Percentiles rank a stretch among this genome's conserved stretches.
Conservation (phyloP, 2,113 vertebrate genomes). For the Mastomys coucha region DNA sequence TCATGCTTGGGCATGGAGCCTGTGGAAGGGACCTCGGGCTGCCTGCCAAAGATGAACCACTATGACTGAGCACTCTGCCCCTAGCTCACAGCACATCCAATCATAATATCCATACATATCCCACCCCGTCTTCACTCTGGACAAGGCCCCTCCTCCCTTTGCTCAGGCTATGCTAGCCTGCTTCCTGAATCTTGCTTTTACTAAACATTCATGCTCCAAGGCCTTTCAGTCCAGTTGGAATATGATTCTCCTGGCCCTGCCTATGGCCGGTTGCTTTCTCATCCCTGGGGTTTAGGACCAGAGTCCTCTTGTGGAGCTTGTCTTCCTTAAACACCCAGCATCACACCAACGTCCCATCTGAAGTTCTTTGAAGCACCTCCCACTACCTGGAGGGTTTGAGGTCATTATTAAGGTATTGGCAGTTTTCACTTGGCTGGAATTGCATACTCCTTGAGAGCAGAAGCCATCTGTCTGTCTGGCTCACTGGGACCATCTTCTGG, state of each 20-base stretch:
- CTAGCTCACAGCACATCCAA: not conserved
- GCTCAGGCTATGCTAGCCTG: not conserved
- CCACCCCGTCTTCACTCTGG: not conserved
- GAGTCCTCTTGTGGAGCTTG: not conserved
- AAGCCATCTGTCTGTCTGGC: not conserved
- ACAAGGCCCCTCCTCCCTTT: rapidly evolving
- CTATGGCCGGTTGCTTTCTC: not conserved
- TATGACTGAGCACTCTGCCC: not conserved
- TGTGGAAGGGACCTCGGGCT: not conserved
- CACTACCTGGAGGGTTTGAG: not conserved
- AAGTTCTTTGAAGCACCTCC: not conserved
- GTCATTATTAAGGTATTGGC: not conserved
- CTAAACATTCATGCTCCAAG: not conserved
- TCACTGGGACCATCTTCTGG: not conserved
- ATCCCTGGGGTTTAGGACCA: not conserved
- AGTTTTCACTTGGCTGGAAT: not conserved
- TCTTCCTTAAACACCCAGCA: not conserved
- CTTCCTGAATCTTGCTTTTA: not conserved
- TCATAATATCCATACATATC: not conserved
- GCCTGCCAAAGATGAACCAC: not conserved
- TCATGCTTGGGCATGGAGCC: not conserved
- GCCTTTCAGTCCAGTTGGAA: not conserved
- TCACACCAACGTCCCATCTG: not conserved
- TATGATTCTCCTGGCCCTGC: conserved; percentile 8
- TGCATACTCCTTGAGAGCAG: not conserved